These are phyloP conservation scores for Addax nasomaculatus DNA, from an alignment of 2,113 vertebrate genomes.

Conservation along the genomic window DNA sequence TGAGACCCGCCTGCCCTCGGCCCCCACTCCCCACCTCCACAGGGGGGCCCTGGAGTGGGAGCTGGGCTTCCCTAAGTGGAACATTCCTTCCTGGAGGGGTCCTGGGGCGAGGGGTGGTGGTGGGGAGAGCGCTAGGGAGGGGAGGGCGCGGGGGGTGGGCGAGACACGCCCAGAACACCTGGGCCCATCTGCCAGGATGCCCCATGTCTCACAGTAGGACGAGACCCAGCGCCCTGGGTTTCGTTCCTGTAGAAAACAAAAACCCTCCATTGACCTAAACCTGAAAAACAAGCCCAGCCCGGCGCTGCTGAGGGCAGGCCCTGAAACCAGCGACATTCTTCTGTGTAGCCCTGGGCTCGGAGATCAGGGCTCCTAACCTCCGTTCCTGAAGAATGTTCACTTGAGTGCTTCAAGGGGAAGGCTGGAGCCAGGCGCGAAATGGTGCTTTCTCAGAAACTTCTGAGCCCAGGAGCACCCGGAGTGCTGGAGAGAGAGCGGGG, in stretches of 20 bases:
- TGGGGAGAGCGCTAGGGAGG: no score
- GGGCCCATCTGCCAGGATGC: not conserved
- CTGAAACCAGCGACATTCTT: not conserved
- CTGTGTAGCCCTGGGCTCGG: not conserved
- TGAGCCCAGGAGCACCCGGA: not conserved
- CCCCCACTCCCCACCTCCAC: not conserved
- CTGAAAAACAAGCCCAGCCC: not conserved
- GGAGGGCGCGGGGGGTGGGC: rapidly evolving
- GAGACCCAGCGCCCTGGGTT: not conserved
- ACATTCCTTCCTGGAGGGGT: not conserved
- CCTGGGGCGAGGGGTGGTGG: not conserved
- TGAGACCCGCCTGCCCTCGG: not conserved
- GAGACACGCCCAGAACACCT: not conserved
- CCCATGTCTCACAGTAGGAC: no score
- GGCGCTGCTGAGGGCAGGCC: not conserved
- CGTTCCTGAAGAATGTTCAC: not conserved
- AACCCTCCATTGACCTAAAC: not conserved
- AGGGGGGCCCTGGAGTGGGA: not conserved
- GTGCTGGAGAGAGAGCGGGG: not conserved
- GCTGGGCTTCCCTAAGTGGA: not conserved
- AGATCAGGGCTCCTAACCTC: not conserved
- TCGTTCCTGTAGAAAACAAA: not conserved
- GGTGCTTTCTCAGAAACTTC: not conserved
- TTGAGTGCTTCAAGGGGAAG: not conserved
- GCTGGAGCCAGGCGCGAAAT: not conserved